Evolutionary conservation across 2,797 vertebrate species (phyloP), one percentile per base, ranked within the genome.

Genomic region (Phylloscopus collybita): DNA sequence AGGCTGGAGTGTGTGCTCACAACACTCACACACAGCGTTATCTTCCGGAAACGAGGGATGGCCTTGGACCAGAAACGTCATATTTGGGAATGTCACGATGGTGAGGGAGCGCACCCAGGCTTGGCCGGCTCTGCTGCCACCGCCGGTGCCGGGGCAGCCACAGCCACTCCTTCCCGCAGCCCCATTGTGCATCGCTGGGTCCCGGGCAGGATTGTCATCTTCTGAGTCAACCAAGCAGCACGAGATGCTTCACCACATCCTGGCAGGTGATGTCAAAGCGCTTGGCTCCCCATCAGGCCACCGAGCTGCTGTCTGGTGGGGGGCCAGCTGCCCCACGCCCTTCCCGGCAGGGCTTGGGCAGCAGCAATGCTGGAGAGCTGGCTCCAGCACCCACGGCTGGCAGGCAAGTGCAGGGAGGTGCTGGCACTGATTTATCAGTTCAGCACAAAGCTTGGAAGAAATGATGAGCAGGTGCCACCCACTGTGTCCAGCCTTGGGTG

Each of bases 211-310:
- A 53, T 47, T 45, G 73, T 23, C 92, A 60, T 85, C 88, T 89
- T 79, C 80, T 87, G 94, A 93, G 90, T 92, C 93, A 83, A 81
- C 67, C 84, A 44, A 56, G 79, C 89, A 64, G 83, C 84, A 50
- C 83, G 16, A 81, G 92, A 67, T 45, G 42, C 91, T 91, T 89
- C 27, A 1, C 90, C 90, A 92, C 90, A 80, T 96, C 94, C 91
- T 89, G 78, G 25, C 27, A 0, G 44, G 38, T 92, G 92, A 96
- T 86, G 80, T 88, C 93, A 93, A 92, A 80, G 81, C 2, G 0
- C 30, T 26, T 20, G 67, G 82, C 92, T 91, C 29, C 60, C 59
- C 2, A 0, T 11, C 1, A 1, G 0, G 0, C 30, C 0, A 2
- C 81, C 2, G 9, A 26, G 56, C 26, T 9, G 47, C 44, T 9